phyloP scores from a whole-genome alignment of 2,113 vertebrate genomes.

The Plecotus auritus region DNA sequence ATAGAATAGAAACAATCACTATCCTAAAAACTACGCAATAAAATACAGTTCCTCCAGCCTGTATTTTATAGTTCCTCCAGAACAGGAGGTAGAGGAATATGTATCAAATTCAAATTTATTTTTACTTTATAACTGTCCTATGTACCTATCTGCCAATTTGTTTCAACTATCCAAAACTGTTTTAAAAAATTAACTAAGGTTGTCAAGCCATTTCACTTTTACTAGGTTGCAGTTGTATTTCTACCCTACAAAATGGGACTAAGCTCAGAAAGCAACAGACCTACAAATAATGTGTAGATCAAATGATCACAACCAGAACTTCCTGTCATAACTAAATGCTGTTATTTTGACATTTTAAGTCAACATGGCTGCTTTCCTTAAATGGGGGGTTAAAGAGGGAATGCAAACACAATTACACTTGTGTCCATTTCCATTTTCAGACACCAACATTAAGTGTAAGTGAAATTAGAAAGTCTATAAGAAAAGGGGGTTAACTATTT shows the following conservation, averaged over 20 bases:
- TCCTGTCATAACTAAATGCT: background rate
- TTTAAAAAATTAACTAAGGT: background rate
- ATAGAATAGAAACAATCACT: background rate
- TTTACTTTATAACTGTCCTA: background rate
- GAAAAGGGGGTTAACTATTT: background rate
- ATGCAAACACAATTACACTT: background rate
- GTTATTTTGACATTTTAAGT: background rate
- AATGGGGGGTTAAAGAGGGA: background rate
- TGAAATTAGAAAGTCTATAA: slow-evolving; percentile 14
- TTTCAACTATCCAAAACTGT: background rate
- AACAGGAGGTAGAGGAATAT: background rate
- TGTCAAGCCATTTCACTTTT: background rate
- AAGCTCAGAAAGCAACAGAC: background rate
- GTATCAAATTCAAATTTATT: background rate
- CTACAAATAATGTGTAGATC: background rate
- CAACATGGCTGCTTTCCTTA: background rate
- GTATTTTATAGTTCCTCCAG: background rate
- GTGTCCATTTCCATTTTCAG: slow-evolving; percentile 21
- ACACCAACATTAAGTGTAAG: background rate
- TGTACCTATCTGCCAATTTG: background rate
- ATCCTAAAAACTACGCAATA: slow-evolving; percentile 2
- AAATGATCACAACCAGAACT: background rate
- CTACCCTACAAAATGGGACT: background rate
- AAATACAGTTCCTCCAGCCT: background rate
- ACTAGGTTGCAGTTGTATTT: background rate